Evolutionary conservation across 1,140 invertebrate genomes (phyloP).

Genomic region (Radopholus similis): DNA sequence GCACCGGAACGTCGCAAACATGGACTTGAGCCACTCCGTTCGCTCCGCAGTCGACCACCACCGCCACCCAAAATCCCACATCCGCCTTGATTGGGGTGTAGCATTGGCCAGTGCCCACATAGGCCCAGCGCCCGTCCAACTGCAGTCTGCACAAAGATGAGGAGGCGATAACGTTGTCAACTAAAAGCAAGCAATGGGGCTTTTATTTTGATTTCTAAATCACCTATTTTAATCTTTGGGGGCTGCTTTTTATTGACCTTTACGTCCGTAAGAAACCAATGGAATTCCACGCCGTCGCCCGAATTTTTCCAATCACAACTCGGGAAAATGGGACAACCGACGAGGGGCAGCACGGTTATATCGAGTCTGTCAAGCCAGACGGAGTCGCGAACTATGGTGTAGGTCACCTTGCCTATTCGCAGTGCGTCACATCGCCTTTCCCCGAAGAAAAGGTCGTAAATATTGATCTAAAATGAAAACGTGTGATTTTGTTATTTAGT

Average conservation of each 20-base stretch:
- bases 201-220: background rate
- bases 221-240: background rate
- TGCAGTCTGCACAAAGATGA: background rate
- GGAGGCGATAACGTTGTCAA: too few species aligned
- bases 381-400: conserved; percentile 2
- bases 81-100: conserved; percentile 5
- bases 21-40: background rate
- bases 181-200: background rate
- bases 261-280: background rate
- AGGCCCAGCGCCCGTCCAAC: background rate
- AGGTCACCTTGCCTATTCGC: background rate
- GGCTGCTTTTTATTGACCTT: background rate
- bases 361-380: conserved; percentile 8
- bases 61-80: background rate
- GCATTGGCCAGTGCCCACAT: background rate
- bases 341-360: conserved; percentile 8
- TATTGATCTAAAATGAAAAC: background rate
- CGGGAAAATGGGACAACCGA: conserved; percentile 18
- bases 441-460: conserved; percentile 4
- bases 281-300: background rate
- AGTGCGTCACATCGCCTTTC: background rate
- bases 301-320: conserved; percentile 14
- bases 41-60: conserved; percentile 8
- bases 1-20: background rate
- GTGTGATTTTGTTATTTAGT: background rate